Evolutionary conservation across 2,888 invertebrate species (phyloP).

Genomic region (Lasioglossum marginatum): DNA sequence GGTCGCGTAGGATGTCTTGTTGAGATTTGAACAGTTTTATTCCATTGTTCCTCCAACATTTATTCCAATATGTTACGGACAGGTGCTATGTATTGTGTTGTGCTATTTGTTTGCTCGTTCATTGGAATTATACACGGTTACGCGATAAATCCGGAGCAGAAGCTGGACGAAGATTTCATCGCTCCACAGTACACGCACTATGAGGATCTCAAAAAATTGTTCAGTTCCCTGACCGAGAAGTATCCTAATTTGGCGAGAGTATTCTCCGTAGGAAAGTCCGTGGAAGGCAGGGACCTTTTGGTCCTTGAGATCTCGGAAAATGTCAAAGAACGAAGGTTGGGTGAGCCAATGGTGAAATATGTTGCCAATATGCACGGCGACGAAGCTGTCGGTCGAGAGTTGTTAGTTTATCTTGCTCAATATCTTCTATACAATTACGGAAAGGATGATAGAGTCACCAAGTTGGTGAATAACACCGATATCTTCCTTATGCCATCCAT

Average conservation of each 20-base stretch:
- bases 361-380: constrained; percentile 99
- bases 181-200: constrained; percentile 88
- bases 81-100: constrained; percentile 19
- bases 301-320: constrained; percentile 93
- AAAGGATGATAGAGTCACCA: constrained; percentile 89
- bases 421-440: constrained; percentile 93
- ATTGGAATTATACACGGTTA: constrained; percentile 41
- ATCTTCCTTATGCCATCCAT: constrained; percentile 98
- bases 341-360: constrained; percentile 96
- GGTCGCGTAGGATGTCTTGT: constrained; percentile 38
- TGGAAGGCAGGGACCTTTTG: constrained; percentile 92
- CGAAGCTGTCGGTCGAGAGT: constrained; percentile 94
- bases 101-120: constrained; percentile 39
- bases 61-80: constrained; percentile 34
- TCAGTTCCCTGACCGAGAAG: constrained; percentile 87
- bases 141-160: constrained; percentile 37
- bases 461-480: constrained; percentile 93
- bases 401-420: constrained; percentile 93
- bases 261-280: constrained; percentile 93
- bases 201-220: constrained; percentile 88
- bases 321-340: constrained; percentile 87
- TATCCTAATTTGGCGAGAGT: constrained; percentile 90
- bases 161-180: constrained; percentile 75
- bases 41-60: constrained; percentile 15
- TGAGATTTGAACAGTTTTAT: constrained; percentile 38